Percentiles rank a stretch among this genome's conserved stretches.
Evolutionary conservation across 2,797 vertebrate genomes (phyloP).

Genomic region (Steatocranus sp.): DNA sequence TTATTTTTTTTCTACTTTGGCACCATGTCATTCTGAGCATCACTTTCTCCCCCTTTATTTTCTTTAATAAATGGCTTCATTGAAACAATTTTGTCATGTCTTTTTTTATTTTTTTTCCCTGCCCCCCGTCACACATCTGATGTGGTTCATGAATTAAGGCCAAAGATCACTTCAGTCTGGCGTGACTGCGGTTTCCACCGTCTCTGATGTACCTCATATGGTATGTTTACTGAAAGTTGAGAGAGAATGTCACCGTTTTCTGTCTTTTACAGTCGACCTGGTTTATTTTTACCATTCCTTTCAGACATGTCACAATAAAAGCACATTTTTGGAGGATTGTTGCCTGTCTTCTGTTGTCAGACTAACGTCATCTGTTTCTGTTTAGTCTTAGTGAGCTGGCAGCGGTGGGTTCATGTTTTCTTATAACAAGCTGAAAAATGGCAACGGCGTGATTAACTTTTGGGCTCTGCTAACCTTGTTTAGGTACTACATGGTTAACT

Average conservation of each 20-base stretch:
- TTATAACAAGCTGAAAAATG: neutral
- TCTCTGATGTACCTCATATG: neutral
- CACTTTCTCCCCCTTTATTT: conserved; percentile 33
- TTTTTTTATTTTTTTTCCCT: neutral
- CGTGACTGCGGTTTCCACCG: neutral
- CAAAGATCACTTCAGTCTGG: conserved; percentile 40
- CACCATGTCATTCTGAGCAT: conserved; percentile 41
- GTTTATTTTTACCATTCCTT: conserved; percentile 52
- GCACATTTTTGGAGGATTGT: conserved; percentile 66
- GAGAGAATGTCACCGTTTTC: conserved; percentile 35
- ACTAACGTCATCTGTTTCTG: neutral
- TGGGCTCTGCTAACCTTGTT: neutral
- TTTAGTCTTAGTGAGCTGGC: neutral
- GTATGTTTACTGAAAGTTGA: neutral
- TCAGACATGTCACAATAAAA: conserved; percentile 71
- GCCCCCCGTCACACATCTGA: neutral
- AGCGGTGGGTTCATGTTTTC: neutral
- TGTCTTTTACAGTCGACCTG: conserved; percentile 35
- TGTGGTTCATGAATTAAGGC: conserved; percentile 14
- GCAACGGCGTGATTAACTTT: neutral
- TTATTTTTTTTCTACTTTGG: neutral
- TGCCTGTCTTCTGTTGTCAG: conserved; percentile 22
- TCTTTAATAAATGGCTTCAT: conserved; percentile 65
- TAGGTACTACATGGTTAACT: neutral
- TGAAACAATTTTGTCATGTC: conserved; percentile 38